Evolutionary conservation across 2,113 vertebrate genomes (phyloP), one percentile per base, ranked within the genome.

Genomic region (Leuciscus idus): DNA sequence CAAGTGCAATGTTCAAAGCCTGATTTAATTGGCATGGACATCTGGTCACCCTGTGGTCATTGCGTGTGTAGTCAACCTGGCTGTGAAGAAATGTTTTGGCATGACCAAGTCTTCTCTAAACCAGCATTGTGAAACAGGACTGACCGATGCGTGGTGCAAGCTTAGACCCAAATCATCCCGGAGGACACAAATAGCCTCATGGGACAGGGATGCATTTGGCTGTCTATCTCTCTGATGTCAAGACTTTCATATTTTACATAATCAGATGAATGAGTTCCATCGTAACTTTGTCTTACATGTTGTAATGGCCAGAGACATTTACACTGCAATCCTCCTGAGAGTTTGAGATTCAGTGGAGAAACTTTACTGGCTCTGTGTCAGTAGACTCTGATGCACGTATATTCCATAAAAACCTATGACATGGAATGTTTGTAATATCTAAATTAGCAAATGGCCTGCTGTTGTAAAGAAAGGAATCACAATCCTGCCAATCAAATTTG

Each of bases 11-110:
- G 36, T 33, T 79, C 55, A 39, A 33, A 78, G 28, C 52, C 28
- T n/a, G 78, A 62, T 62, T 80, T 62, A 23, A n/a, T 19, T 23
- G 5, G 10, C n/a, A 30, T 79, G 6, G 30, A 78, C 75, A 79
- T 92, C 89, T 91, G 88, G 90, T 90, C 93, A 94, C 81, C 0
- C 85, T n/a, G 46, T 23, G 91, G 87, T 39, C 87, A 89, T 77
- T 50, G 78, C 89, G 11, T 62, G 55, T 2, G 77, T 17, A 39
- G 33, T 88, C 87, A 87, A n/a, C 6, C 57, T 89, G 57, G 28
- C 43, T 46, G 76, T 79, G 62, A 28, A 68, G 84, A 92, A 68
- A 79, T 64, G 2, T 11, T 11, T 43, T 87, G 87, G 86, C 84
- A 90, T 86, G 80, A 88, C 23, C 83, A 80, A 83, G 57, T 36